Conservation (phyloP, 2,797 vertebrate species). For the Mastacembelus armatus region DNA sequence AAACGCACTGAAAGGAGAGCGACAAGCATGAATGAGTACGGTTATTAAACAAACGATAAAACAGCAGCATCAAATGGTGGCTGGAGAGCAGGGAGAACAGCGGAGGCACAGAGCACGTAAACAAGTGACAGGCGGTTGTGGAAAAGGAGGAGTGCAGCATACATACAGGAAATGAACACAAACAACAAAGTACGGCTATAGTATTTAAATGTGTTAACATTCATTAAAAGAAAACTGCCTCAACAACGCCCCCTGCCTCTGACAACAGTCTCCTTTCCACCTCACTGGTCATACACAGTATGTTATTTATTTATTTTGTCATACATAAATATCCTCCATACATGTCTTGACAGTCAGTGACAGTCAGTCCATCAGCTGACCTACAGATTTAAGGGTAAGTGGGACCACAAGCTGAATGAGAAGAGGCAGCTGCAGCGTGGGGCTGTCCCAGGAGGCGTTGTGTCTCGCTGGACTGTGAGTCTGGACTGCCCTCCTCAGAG, state of each 20-base stretch:
- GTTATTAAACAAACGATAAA: constrained; percentile 33
- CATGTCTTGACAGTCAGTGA: background rate
- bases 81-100: background rate
- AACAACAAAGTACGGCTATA: constrained; percentile 20
- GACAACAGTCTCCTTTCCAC: constrained; percentile 3
- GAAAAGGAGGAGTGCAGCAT: too few species aligned
- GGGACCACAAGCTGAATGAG: constrained; percentile 57
- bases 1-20: background rate
- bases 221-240: constrained; percentile 28
- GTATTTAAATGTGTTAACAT: constrained; percentile 29
- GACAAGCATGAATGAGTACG: background rate
- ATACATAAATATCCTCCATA: constrained; percentile 31
- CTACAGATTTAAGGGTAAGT: constrained; percentile 62
- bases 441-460: constrained; percentile 68
- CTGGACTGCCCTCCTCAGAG: constrained; percentile 73
- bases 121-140: constrained; percentile 2
- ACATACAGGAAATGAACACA: too few species aligned
- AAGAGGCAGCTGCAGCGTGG: constrained; percentile 68
- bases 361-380: constrained; percentile 3
- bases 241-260: constrained; percentile 41
- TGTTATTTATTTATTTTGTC: background rate
- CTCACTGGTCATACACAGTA: background rate
- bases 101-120: constrained; percentile 9
- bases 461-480: constrained; percentile 71
- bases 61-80: constrained; percentile 39